Conservation (phyloP, 2,113 vertebrate genomes). For the Callospermophilus lateralis region DNA sequence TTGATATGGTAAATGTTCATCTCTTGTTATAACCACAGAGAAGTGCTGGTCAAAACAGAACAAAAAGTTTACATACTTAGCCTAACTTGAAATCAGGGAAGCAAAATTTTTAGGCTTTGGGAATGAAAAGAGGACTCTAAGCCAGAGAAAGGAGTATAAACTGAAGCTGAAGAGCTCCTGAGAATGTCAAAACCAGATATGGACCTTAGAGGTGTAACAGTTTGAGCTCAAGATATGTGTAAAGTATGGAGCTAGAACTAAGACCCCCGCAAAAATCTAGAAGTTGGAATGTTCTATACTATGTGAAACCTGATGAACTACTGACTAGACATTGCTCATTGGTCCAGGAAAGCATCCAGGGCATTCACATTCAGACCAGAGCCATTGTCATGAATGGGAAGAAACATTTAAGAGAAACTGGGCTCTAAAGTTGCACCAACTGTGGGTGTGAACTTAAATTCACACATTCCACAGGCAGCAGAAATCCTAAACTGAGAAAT, state of each 20-base stretch:
- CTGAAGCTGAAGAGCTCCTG: not conserved
- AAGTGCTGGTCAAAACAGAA: conserved; percentile 32
- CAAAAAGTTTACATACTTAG: not conserved
- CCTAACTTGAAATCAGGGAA: not conserved
- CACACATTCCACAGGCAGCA: not conserved
- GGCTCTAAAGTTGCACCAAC: not conserved
- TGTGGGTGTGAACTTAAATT: not conserved
- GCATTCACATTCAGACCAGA: conserved; percentile 1
- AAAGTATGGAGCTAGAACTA: conserved; percentile 17
- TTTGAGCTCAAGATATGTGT: conserved; percentile 5
- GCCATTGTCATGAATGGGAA: not conserved
- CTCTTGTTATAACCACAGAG: not conserved
- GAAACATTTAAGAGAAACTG: conserved; percentile 19
- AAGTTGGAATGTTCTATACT: not conserved
- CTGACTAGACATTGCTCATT: not conserved
- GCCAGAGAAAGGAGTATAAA: not conserved
- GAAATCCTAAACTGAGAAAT: conserved; percentile 38
- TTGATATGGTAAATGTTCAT: conserved; percentile 2
- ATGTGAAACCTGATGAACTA: not conserved
- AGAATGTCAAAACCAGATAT: not conserved
- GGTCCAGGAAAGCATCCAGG: not conserved
- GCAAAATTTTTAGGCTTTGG: not conserved
- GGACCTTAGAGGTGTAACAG: not conserved
- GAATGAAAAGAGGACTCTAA: conserved; percentile 27
- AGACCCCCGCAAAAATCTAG: conserved; percentile 4